Evolutionary conservation across 1,140 invertebrate species (phyloP).

Genomic region (Penaeus vannamei): DNA sequence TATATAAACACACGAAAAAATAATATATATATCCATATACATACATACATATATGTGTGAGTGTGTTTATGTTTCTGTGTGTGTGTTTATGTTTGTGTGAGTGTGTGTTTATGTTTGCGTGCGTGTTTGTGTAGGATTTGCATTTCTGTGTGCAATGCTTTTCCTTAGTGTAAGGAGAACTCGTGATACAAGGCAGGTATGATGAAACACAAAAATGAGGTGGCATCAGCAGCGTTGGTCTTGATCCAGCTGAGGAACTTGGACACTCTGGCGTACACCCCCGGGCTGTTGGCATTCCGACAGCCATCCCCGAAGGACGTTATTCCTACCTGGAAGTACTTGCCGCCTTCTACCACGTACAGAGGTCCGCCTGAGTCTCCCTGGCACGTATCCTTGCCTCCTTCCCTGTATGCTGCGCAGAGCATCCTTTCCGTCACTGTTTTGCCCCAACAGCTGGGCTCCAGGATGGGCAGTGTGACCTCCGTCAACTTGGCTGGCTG

Average conservation of each 20-base stretch:
- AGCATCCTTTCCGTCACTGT: background rate
- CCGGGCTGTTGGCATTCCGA: conserved; percentile 75
- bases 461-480: conserved; percentile 70
- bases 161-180: no score
- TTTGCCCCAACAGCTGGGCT: background rate
- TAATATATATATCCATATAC: no score
- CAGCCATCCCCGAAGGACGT: conserved; percentile 83
- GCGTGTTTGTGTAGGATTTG: no score
- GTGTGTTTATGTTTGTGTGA: no score
- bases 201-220: no score
- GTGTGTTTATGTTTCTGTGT: no score
- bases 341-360: conserved; percentile 26
- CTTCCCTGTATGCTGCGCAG: conserved; percentile 49
- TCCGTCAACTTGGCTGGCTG: conserved; percentile 70
- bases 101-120: no score
- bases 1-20: no score
- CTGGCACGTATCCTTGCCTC: conserved; percentile 77
- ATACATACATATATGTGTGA: no score
- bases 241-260: conserved; percentile 76
- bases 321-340: conserved; percentile 73
- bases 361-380: conserved; percentile 69
- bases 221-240: no score
- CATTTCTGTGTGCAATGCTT: no score
- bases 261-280: conserved; percentile 75
- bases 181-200: no score